phyloP scores from a whole-genome alignment of 64 coral and sea anemone genomes.

The Anthopleura sola region DNA sequence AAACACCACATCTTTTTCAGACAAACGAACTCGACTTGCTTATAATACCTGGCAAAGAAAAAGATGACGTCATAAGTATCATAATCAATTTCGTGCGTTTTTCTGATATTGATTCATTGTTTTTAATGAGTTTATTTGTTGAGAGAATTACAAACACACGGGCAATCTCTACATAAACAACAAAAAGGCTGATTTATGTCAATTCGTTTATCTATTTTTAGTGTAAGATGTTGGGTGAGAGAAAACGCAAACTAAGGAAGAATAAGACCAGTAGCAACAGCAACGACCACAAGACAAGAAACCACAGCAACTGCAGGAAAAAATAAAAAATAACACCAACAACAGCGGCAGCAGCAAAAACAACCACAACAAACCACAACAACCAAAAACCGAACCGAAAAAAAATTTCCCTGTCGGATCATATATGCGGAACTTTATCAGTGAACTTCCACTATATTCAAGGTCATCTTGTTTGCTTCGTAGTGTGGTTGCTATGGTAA shows the following conservation, averaged over 20 bases:
- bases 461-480: neutral
- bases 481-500: neutral
- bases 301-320: too few species aligned
- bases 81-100: neutral
- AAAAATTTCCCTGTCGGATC: too few species aligned
- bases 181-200: too few species aligned
- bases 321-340: too few species aligned
- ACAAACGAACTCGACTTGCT: neutral
- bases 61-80: neutral
- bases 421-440: neutral
- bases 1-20: neutral
- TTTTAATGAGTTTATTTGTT: neutral
- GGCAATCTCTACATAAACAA: neutral
- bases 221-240: too few species aligned
- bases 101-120: neutral
- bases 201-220: too few species aligned
- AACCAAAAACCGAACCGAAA: neutral
- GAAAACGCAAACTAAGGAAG: neutral
- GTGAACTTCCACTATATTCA: too few species aligned
- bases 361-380: too few species aligned
- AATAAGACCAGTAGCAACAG: too few species aligned
- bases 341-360: too few species aligned
- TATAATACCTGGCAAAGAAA: neutral
- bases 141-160: neutral
- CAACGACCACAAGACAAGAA: too few species aligned